Base-by-base conservation (phyloP, 1,140 invertebrate species). In the Chlorops oryzae region DNA sequence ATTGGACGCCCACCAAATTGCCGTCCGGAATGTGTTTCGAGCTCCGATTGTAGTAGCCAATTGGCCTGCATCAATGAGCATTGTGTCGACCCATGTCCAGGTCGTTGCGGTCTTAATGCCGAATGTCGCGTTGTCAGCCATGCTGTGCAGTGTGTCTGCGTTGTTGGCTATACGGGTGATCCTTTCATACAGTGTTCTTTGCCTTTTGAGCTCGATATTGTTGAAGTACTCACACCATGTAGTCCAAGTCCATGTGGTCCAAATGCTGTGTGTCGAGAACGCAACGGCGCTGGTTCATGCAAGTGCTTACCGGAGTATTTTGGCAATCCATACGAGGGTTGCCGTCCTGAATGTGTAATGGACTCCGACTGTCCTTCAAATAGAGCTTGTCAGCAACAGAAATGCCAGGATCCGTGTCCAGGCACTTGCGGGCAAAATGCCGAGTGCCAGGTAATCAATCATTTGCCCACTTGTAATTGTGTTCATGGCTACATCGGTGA, bases 51-150 rank as follows among this genome's bases (percentile, higher is more conserved):
- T 72, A 69, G 81, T 3, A 79, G 82, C n/a, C 80, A 81, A 44
- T 76, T 81, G 61, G 82, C 86, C 37, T 93, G 89, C 62, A 81
- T 84, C 21, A 81, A 80, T 62, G 83, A 84, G 54, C 88, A 87
- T 74, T 92, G 90, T 71, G 75, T 77, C 46, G 82, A 92, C 72
- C 88, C 88, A 13, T 92, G 89, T 62, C 82, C 82, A 13, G 86
- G 84, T 57, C 80, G 81, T 37, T 92, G 89, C 73, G 88, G 88
- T n/a, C 68, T 75, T 2, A 87, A 90, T 70, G 85, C 88, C 22
- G 80, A 86, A 48, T 90, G 88, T 61, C 81, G 81, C 55, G 86
- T 88, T 1, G 78, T 87, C 15, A 87, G 87, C 65, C 88, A 91
- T 66, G 74, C 84, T 32, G 86, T 88, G 13, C 77, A 80, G n/a